Conservation (phyloP, 2,113 vertebrate species). For the Gopherus evgoodei region DNA sequence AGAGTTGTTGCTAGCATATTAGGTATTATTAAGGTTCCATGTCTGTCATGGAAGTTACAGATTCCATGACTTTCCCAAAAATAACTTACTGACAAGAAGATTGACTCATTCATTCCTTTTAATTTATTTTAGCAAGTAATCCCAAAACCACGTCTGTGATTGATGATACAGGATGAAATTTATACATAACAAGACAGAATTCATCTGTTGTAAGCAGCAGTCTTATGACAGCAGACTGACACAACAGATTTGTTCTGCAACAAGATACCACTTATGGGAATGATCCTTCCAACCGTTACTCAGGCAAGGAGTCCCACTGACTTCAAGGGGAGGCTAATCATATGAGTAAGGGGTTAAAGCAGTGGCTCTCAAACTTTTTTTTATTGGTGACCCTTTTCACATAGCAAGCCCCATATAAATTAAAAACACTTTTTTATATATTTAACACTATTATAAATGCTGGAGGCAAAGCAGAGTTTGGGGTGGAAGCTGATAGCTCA, state of each 20-base stretch:
- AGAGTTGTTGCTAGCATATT: not conserved
- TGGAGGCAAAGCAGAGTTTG: too few species aligned
- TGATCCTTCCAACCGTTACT: not conserved
- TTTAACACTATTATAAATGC: too few species aligned
- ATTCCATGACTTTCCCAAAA: not conserved
- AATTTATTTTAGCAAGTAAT: not conserved
- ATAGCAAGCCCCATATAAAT: too few species aligned
- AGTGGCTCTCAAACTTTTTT: too few species aligned
- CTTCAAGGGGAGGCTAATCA: not conserved
- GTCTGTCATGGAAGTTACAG: too few species aligned
- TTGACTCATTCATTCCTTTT: conserved; percentile 4
- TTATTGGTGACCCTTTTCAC: too few species aligned
- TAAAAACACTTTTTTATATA: too few species aligned
- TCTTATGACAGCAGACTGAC: not conserved
- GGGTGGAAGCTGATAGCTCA: too few species aligned
- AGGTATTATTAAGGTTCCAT: not conserved
- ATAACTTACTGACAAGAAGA: not conserved
- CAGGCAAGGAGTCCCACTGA: not conserved
- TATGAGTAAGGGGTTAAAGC: not conserved
- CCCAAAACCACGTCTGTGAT: not conserved
- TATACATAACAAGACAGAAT: not conserved
- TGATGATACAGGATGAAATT: conserved; percentile 4
- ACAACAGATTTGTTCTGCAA: conserved; percentile 15
- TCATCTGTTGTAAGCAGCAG: not conserved
- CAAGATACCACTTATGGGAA: not conserved